A percentile compares a stretch with the other conserved stretches of the same genome.
Conservation (phyloP, 35 echinoderm and acorn worm species). For the Apostichopus parvimensis region DNA sequence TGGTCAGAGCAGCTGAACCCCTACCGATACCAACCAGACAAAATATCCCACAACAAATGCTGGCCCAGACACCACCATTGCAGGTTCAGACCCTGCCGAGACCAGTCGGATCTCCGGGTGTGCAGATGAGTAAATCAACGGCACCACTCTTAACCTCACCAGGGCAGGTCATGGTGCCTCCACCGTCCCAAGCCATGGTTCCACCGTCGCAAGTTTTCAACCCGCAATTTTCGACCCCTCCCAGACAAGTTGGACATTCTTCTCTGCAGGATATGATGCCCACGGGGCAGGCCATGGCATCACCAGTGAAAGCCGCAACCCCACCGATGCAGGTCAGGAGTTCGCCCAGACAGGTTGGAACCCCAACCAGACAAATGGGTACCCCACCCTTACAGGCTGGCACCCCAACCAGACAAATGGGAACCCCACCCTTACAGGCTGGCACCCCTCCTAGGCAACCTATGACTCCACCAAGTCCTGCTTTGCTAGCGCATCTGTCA, state of each 20-base stretch:
- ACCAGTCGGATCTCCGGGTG: too few species aligned
- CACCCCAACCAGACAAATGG: neutral
- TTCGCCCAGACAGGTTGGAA: neutral
- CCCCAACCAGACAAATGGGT: neutral
- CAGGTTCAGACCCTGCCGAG: too few species aligned
- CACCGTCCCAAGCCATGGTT: neutral
- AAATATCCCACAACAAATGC: neutral
- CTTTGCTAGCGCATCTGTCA: neutral
- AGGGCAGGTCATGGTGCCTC: neutral
- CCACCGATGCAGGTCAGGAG: neutral
- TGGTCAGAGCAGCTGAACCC: neutral
- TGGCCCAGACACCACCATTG: neutral
- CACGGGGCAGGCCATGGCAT: neutral
- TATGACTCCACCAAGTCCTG: constrained; percentile 16
- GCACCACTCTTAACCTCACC: neutral
- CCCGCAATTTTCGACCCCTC: too few species aligned
- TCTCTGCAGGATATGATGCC: too few species aligned
- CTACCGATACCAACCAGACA: neutral
- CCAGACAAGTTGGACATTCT: too few species aligned
- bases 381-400: neutral
- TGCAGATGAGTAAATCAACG: neutral
- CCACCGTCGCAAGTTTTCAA: neutral
- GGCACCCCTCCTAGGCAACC: neutral
- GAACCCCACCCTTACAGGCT: neutral
- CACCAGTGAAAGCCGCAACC: neutral